Evolutionary conservation across 2,797 vertebrate species (phyloP), one percentile per base, ranked within the genome.

Genomic region (Paratrypauchen microcephalus): DNA sequence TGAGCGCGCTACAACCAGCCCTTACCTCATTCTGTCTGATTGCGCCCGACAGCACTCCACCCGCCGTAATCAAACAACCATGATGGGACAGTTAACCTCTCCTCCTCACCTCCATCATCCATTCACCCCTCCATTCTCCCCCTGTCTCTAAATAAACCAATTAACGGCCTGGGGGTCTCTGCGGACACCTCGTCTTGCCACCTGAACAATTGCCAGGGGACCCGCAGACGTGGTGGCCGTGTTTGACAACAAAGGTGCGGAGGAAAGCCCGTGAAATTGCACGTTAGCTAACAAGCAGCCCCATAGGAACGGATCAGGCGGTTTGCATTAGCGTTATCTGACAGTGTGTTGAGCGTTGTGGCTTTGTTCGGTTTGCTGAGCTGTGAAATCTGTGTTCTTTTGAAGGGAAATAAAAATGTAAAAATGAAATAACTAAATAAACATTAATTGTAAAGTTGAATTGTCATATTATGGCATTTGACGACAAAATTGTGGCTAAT

Each of bases 91-190:
- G 77, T 71, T 74, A 86, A 78, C 71, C 50, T 48, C 30, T 55
- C 23, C n/a, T 24, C 30, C 32, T 36, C 8, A 0, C 32, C 32
- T 9, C 32, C 32, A 9, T 9, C 32, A 36, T 36, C 2, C 28
- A 55, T 52, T 9, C 32, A 36, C 9, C 2, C 28, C 60, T 52
- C 58, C 18, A 56, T 48, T 39, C 73, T 45, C 2, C 6, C 24
- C 7, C 28, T 6, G 26, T 69, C 74, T 71, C 68, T 72, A 81
- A 83, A 85, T 73, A 78, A 85, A 80, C 70, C 78, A 80, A 87
- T 89, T 83, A 86, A 85, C 79, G 70, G 30, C 57, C 63, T 62
- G 62, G 21, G n/a, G n/a, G 65, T 83, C 85, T 82, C 48, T 30
- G 76, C 68, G 84, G 65, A 13, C 7, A 54, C 63, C 75, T 72